Conservation (phyloP, 2,888 invertebrate genomes). For the Leptarthrus brevirostris region DNA sequence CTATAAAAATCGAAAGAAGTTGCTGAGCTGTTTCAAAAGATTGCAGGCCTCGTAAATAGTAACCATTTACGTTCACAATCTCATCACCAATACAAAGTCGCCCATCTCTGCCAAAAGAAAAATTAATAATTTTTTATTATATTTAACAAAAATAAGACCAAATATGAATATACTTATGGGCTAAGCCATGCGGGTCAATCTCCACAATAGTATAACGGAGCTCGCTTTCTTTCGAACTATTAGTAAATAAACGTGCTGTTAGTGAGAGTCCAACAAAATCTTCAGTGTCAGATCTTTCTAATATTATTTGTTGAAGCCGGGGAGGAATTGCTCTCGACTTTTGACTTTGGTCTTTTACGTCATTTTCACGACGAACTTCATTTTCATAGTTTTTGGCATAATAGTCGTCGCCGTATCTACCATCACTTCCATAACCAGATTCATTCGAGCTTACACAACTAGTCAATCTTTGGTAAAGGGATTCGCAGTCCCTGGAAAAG, state of each 20-base stretch:
- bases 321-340: slow-evolving; percentile 69
- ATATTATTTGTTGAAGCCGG: slow-evolving; percentile 74
- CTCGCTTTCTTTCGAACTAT: slow-evolving; percentile 69
- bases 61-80: slow-evolving; percentile 89
- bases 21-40: slow-evolving; percentile 75
- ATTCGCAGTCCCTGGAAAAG: slow-evolving; percentile 70
- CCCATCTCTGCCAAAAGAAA: slow-evolving; percentile 78
- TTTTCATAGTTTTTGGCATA: slow-evolving; percentile 67
- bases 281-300: slow-evolving; percentile 74
- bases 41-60: slow-evolving; percentile 79
- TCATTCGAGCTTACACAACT: slow-evolving; percentile 86
- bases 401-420: slow-evolving; percentile 72
- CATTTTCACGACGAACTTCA: slow-evolving; percentile 37
- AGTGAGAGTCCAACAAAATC: slow-evolving; percentile 79
- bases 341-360: background rate
- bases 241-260: slow-evolving; percentile 73
- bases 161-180: slow-evolving; percentile 67
- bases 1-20: slow-evolving; percentile 65
- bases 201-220: slow-evolving; percentile 74
- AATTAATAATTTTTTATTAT: no score
- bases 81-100: slow-evolving; percentile 87
- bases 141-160: background rate
- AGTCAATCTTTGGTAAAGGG: slow-evolving; percentile 73
- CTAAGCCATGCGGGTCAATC: slow-evolving; percentile 75
- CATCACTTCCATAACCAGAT: slow-evolving; percentile 85